Conservation (phyloP, 2,888 invertebrate species). For the Melinopterus prodromus region DNA sequence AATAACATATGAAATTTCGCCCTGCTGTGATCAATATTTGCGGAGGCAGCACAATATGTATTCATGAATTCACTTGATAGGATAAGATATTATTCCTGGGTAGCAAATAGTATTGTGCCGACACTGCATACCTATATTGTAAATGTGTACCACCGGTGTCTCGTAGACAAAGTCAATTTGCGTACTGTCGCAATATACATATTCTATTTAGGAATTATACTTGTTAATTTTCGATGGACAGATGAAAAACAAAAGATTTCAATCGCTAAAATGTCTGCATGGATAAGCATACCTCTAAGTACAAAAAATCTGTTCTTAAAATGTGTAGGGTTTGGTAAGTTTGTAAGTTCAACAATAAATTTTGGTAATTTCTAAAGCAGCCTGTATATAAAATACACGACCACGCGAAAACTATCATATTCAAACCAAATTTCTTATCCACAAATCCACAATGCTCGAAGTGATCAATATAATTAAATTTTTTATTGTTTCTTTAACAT, state of each 20-base stretch:
- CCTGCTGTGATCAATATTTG: not conserved
- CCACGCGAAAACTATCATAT: too few relatives aligned
- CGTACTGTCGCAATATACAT: not conserved
- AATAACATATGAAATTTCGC: constrained; percentile 4
- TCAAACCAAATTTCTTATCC: too few relatives aligned
- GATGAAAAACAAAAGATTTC: not conserved
- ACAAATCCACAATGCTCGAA: too few relatives aligned
- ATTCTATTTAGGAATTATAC: not conserved
- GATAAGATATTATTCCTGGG: constrained; percentile 4
- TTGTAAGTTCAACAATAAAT: too few relatives aligned
- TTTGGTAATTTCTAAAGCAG: too few relatives aligned
- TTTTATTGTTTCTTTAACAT: too few relatives aligned
- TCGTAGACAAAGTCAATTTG: not conserved
- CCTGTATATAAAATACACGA: too few relatives aligned
- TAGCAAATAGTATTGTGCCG: not conserved
- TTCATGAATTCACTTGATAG: constrained; percentile 4
- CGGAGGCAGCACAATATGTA: not conserved
- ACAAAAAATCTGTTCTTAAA: too few relatives aligned
- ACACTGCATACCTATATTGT: not conserved
- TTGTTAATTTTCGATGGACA: not conserved
- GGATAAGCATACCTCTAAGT: not conserved
- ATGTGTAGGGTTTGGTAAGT: too few relatives aligned
- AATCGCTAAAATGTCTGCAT: not conserved
- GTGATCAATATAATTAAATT: too few relatives aligned
- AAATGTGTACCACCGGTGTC: not conserved